A percentile compares a stretch with the other conserved stretches of the same genome.
Conservation (phyloP, 2,797 vertebrate species). For the Sebastiscus albofasciatus region DNA sequence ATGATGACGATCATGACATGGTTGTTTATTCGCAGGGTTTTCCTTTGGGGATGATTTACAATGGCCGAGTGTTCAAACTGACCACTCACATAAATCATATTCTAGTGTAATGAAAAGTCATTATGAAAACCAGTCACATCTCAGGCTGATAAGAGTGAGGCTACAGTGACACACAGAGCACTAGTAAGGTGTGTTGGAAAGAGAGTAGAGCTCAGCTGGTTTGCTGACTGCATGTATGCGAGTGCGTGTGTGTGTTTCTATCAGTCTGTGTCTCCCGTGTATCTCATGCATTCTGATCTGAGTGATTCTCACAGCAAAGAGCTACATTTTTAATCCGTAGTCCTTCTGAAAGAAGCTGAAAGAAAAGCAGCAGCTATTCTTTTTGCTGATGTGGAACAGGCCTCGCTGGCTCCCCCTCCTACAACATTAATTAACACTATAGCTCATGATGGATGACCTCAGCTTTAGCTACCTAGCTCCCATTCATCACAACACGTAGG, state of each 20-base stretch:
- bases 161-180: neutral
- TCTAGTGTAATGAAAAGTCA: constrained; percentile 51
- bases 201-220: neutral
- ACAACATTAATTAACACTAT: constrained; percentile 85
- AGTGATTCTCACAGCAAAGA: constrained; percentile 32
- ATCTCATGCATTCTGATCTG: constrained; percentile 23
- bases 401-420: constrained; percentile 72
- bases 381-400: constrained; percentile 81
- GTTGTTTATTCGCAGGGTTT: constrained; percentile 55
- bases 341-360: constrained; percentile 32
- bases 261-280: neutral
- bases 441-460: constrained; percentile 82
- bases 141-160: constrained; percentile 29
- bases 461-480: constrained; percentile 71
- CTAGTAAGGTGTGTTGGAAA: neutral
- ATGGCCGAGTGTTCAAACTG: constrained; percentile 44
- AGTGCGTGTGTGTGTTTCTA: neutral
- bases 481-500: constrained; percentile 82
- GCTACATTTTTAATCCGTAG: constrained; percentile 38
- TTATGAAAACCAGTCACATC: constrained; percentile 46
- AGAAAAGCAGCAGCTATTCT: constrained; percentile 55
- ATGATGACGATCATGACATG: constrained; percentile 47
- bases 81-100: constrained; percentile 64
- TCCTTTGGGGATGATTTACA: constrained; percentile 67
- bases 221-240: neutral